phyloP scores from a whole-genome alignment of 2,797 vertebrate genomes.

The Myotis pilosus region DNA sequence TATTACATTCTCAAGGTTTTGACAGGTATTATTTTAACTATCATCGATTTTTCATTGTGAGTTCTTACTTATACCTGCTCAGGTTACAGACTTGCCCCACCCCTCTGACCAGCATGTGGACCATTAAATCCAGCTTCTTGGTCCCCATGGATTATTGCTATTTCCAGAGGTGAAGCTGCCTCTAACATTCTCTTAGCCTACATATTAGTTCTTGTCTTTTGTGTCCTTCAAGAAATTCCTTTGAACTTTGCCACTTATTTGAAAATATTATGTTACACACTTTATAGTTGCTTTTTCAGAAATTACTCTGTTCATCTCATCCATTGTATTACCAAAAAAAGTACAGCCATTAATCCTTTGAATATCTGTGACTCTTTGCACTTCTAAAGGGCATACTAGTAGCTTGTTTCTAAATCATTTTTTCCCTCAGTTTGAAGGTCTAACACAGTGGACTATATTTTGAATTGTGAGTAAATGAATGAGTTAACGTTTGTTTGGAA shows the following conservation, averaged over 20 bases:
- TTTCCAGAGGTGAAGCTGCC: background rate
- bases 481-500: background rate
- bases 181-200: background rate
- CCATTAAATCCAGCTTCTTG: background rate
- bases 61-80: background rate
- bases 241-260: background rate
- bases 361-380: background rate
- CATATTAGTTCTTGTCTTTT: background rate
- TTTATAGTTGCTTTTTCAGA: background rate
- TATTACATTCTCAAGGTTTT: background rate
- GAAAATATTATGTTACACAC: background rate
- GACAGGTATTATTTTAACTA: background rate
- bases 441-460: background rate
- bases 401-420: background rate
- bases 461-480: conserved; percentile 24
- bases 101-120: background rate
- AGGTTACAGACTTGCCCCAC: background rate
- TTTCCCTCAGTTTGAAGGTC: background rate
- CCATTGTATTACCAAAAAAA: background rate
- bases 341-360: background rate
- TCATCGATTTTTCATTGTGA: background rate
- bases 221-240: background rate
- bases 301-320: background rate
- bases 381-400: background rate
- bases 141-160: background rate